These are phyloP conservation scores for Amphimedon queenslandica DNA, from an alignment of 37 sponge, comb jelly and placozoan species.

Conservation along the genomic window DNA sequence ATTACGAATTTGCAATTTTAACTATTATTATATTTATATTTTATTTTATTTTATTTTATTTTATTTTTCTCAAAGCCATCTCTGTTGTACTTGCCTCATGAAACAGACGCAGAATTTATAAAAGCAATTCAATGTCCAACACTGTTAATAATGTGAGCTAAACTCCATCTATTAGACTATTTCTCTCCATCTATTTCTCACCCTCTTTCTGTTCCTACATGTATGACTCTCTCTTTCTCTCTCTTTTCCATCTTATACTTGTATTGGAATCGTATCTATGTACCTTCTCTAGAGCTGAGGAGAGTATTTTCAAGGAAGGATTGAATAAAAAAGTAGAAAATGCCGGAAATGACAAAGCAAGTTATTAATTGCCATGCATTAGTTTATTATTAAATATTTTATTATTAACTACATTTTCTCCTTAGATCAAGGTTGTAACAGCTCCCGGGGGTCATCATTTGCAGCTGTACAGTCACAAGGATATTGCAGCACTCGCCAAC, in stretches of 20 bases:
- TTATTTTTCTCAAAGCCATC: constrained; percentile 8
- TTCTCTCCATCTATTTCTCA: too few relatives aligned
- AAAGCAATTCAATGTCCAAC: constrained; percentile 30
- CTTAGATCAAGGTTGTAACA: constrained; percentile 17
- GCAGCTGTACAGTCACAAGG: constrained; percentile 32
- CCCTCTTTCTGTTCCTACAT: too few relatives aligned
- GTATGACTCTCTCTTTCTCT: too few relatives aligned
- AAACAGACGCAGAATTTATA: constrained; percentile 12
- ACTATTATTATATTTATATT: background rate
- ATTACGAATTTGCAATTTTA: background rate
- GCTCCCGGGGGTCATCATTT: constrained; percentile 45
- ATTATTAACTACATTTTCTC: background rate
- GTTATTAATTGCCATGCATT: too few relatives aligned
- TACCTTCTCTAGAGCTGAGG: too few relatives aligned
- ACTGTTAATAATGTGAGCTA: constrained; percentile 33
- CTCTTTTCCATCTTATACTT: too few relatives aligned
- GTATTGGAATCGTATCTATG: too few relatives aligned
- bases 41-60: background rate
- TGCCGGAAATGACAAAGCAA: too few relatives aligned
- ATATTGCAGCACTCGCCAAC: constrained; percentile 7
- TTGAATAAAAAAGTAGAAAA: too few relatives aligned
- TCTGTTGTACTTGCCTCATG: constrained; percentile 16
- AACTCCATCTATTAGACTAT: too few relatives aligned
- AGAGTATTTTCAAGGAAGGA: too few relatives aligned
- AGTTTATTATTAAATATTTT: background rate